Base-by-base conservation (phyloP, 2,888 invertebrate genomes). In the Parnassius mnemosyne region DNA sequence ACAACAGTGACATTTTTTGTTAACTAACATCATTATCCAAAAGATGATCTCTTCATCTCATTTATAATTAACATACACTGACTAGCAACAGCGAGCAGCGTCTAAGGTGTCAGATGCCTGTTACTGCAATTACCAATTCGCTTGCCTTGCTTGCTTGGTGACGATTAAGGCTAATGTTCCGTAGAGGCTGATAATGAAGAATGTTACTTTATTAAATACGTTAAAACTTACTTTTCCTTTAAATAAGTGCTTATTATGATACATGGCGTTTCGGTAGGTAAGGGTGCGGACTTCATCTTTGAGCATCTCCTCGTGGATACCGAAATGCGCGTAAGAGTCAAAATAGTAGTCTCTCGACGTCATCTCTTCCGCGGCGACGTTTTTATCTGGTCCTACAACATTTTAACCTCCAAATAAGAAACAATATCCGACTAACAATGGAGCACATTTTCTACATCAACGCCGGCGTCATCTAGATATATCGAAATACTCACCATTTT, bases 251-350 rank as follows among this genome's bases (percentile, higher is more conserved):
- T 97, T 98, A 89, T 99, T 99, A 92, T 99, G 98, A 82, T 98
- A 98, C 97, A 99, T 99, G 11, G 99, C 98, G 83, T 99, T 99
- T 60, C 99, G 95, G 87, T 99, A 99, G 1, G 99, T 99, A 66
- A 98, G 93, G 13, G 99, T 99, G 61, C 99, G 94, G 42, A 99
- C 98, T 93, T 99, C 99, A 86, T 99, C 99, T 89, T 99, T 99
- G 67, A 99, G 92, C 99, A 99, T 99, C 91, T 99, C 99, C 92
- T 99, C 99, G 83, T 99, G 99, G 76, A 99, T 99, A 53, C 99
- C 99, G 87, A 99, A 99, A 92, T 99, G 99, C 57, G 99, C 99
- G 84, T 99, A 99, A 0, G 99, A 99, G 89, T 99, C 99, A 84
- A 99, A 99, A 85, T 99, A 99, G 86, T 99, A 99, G 85, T 99